Base-by-base conservation (phyloP, 2,888 invertebrate genomes). In the Erebia epiphron region DNA sequence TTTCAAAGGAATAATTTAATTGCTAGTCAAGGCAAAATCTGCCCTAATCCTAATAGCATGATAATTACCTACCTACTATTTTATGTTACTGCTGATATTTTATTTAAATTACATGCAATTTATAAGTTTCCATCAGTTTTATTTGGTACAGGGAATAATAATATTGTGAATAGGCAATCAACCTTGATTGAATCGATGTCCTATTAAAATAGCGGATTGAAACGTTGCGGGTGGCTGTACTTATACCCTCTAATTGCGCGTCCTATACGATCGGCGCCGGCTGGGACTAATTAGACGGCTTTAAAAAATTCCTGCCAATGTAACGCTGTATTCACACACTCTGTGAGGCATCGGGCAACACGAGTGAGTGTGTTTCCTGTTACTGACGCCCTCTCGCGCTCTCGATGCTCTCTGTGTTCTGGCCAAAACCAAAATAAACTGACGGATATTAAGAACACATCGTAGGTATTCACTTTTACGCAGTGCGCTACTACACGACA, bases 251-350 rank as follows among this genome's bases (percentile, higher is more conserved):
- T 83, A 82, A 83, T 80, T 69, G 68, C 70, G 67, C 73, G 73
- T 68, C 70, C 65, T 74, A 73, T 75, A 75, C 72, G 75, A 49
- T 60, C 69, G 71, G 63, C 67, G 70, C 67, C 62, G 69, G 68
- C 74, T 79, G 79, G 76, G 77, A 82, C 83, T 86, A 86, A 86
- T 87, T 86, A 86, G 81, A 73, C 73, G 73, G 78, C 82, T 83
- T 82, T 80, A 82, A 79, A 83, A 82, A 76, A 62, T 66, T 72
- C 69, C 70, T 70, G 67, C 72, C 71, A 72, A 35, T 69, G 52
- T 52, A 52, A 52, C 52, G 3, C 16, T 52, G 52, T 9, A 16
- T 16, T 9, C 52, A 52, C 52, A 50, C 16, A 8, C 52, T 18
- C 52, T 9, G 9, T 9, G 52, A 52, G 52, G 52, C 16, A 16